These are phyloP conservation scores for Galemys pyrenaicus DNA, from an alignment of 2,113 vertebrate genomes.

Conservation along the genomic window DNA sequence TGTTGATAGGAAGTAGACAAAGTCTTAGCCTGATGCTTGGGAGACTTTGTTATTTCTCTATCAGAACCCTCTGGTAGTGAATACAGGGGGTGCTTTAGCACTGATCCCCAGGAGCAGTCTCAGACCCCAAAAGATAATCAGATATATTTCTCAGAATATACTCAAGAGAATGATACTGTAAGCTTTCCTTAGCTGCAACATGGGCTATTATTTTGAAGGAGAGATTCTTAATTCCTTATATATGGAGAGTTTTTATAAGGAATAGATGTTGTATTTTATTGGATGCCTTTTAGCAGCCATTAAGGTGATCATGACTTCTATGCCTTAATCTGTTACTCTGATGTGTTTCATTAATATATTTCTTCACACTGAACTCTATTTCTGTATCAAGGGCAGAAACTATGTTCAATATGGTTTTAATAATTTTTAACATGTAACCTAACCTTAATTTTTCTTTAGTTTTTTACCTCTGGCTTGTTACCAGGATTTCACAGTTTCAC, in stretches of 20 bases:
- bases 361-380: not conserved
- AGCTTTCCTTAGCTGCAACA: not conserved
- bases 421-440: not conserved
- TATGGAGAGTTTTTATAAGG: not conserved
- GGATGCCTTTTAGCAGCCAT: not conserved
- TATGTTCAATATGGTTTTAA: not conserved
- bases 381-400: not conserved
- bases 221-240: not conserved
- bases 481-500: not conserved
- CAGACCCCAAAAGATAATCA: not conserved
- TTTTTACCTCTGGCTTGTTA: not conserved
- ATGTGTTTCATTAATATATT: not conserved
- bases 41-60: not conserved
- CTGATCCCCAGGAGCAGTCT: too few species aligned
- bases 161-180: not conserved
- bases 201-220: not conserved
- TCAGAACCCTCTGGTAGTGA: not conserved
- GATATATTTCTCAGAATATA: rapidly evolving
- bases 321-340: not conserved
- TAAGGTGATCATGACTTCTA: not conserved
- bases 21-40: not conserved
- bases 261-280: not conserved
- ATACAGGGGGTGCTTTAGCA: too few species aligned
- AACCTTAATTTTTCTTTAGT: not conserved
- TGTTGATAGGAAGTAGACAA: not conserved